phyloP scores from a whole-genome alignment of 2,888 invertebrate species.

The Lathronympha strigana region DNA sequence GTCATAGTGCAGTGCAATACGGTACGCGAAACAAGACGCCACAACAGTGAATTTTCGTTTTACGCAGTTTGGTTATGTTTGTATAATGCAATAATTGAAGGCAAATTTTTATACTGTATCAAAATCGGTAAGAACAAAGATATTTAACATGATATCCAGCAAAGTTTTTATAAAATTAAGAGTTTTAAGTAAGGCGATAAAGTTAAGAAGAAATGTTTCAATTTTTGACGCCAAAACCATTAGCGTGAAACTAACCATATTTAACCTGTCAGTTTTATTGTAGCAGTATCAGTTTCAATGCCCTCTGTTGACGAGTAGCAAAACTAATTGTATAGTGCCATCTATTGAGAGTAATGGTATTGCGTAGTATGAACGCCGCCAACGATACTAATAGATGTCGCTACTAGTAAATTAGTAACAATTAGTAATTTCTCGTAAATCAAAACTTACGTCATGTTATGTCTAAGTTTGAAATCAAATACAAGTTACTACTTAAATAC shows the following conservation, averaged over 20 bases:
- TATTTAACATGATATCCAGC: not conserved
- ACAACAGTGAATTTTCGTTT: conserved; percentile 40
- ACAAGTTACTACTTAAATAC: no score
- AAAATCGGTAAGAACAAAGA: not conserved
- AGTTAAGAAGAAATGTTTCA: not conserved
- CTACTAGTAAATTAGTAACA: not conserved
- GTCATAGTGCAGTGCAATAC: conserved; percentile 38
- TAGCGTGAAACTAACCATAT: conserved; percentile 7
- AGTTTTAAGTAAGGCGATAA: not conserved
- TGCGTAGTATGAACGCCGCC: not conserved
- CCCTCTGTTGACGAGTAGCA: conserved; percentile 32
- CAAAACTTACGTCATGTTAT: no score
- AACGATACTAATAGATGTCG: conserved; percentile 17
- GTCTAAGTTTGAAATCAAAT: no score
- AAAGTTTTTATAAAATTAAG: not conserved
- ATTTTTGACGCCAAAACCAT: conserved; percentile 14
- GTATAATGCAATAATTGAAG: conserved; percentile 3
- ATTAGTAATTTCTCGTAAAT: no score
- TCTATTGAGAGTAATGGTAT: conserved; percentile 3
- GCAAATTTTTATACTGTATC: not conserved
- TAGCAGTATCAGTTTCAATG: not conserved
- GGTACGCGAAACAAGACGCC: conserved; percentile 38
- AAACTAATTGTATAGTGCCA: not conserved
- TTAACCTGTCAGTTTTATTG: conserved; percentile 12
- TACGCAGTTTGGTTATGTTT: conserved; percentile 20